phyloP scores from a whole-genome alignment of 2,113 vertebrate genomes.

The Takifugu bimaculatus region DNA sequence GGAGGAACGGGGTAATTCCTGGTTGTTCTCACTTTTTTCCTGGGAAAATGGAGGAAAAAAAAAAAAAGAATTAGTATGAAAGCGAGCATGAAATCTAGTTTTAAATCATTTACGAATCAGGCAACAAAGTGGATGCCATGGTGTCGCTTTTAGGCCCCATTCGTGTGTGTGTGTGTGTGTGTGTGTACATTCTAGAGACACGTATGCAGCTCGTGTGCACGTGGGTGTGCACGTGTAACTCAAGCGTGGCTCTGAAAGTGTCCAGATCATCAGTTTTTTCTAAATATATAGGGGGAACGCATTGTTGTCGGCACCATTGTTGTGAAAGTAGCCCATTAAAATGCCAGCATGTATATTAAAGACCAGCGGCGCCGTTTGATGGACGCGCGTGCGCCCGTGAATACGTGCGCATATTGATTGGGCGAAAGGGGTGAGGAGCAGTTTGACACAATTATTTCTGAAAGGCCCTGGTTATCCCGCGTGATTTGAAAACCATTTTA shows the following conservation, averaged over 20 bases:
- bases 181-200: neutral
- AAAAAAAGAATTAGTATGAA: conserved; percentile 71
- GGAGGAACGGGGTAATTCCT: conserved; percentile 62
- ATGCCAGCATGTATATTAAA: conserved; percentile 82
- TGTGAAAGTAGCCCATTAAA: conserved; percentile 78
- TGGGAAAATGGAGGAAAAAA: conserved; percentile 55
- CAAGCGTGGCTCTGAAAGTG: conserved; percentile 40
- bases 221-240: neutral
- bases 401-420: conserved; percentile 79
- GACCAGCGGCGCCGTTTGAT: conserved; percentile 73
- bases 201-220: neutral
- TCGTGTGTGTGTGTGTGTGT: neutral
- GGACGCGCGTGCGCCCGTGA: conserved; percentile 70
- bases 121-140: conserved; percentile 69
- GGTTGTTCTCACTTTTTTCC: conserved; percentile 62
- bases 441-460: conserved; percentile 81
- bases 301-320: conserved; percentile 75
- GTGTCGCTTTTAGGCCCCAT: conserved; percentile 49
- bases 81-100: conserved; percentile 75
- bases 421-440: conserved; percentile 78
- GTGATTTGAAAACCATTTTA: conserved; percentile 80
- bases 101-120: conserved; percentile 69
- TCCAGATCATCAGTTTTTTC: conserved; percentile 67
- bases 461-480: conserved; percentile 71
- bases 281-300: conserved; percentile 40